These are phyloP conservation scores for Tor tambroides DNA, from an alignment of 2,113 vertebrate genomes.

Conservation along the genomic window DNA sequence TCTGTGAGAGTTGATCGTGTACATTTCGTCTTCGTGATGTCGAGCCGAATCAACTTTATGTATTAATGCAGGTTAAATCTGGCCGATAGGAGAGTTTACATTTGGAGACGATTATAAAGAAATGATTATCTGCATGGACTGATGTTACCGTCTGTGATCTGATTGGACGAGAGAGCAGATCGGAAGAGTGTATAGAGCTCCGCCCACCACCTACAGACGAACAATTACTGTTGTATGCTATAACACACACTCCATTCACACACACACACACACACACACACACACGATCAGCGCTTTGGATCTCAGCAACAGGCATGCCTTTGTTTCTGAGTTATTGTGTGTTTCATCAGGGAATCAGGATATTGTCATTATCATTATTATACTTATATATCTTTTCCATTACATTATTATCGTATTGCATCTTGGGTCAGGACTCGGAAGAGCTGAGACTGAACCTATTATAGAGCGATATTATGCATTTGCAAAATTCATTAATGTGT, in stretches of 20 bases:
- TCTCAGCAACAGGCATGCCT: neutral
- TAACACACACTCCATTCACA: constrained; percentile 29
- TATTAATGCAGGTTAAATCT: neutral
- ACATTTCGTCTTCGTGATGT: neutral
- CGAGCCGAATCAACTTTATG: neutral
- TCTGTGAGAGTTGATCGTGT: neutral
- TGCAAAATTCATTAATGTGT: too few species aligned
- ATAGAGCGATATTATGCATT: too few species aligned
- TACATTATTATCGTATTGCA: neutral
- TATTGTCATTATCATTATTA: neutral
- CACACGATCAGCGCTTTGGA: neutral
- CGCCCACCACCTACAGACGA: constrained; percentile 7
- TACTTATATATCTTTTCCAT: neutral
- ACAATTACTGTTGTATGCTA: constrained; percentile 10
- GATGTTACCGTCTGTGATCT: neutral
- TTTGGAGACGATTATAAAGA: neutral
- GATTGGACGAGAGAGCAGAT: constrained; percentile 19
- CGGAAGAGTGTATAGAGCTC: constrained; percentile 19
- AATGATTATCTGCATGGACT: constrained; percentile 13
- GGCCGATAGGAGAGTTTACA: neutral
- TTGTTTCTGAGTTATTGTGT: constrained; percentile 7
- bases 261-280: constrained; percentile 8
- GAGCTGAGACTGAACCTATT: neutral
- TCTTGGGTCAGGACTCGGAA: neutral
- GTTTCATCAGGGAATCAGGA: neutral